Percentiles rank a stretch among this genome's conserved stretches.
Conservation (phyloP, 2,797 vertebrate species). For the Miichthys miiuy region DNA sequence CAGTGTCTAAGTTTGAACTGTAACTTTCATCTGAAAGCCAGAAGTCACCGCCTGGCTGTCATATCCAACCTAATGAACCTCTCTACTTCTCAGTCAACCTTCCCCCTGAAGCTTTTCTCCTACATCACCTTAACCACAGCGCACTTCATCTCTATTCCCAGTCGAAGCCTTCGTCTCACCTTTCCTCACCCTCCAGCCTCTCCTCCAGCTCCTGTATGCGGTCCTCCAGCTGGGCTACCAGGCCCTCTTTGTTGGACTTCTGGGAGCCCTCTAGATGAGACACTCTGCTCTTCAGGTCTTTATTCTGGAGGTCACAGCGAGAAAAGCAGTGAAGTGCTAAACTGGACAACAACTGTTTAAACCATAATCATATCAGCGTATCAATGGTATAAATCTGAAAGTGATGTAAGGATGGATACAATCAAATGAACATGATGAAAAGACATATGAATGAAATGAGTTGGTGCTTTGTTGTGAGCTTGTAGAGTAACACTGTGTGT, state of each 20-base stretch:
- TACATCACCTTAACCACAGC: slow-evolving; percentile 15
- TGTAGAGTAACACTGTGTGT: slow-evolving; percentile 40
- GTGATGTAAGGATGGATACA: slow-evolving; percentile 28
- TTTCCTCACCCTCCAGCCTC: slow-evolving; percentile 93
- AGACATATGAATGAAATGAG: slow-evolving; percentile 63
- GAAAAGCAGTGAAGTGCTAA: slow-evolving; percentile 5
- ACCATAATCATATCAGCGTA: background rate
- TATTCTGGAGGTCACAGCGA: slow-evolving; percentile 85
- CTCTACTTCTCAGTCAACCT: slow-evolving; percentile 5
- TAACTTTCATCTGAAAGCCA: slow-evolving; percentile 6
- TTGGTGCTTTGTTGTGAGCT: slow-evolving; percentile 40
- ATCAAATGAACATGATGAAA: slow-evolving; percentile 51
- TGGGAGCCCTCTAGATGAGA: slow-evolving; percentile 93
- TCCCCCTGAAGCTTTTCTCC: background rate
- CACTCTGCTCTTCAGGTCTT: slow-evolving; percentile 94
- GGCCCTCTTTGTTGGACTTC: slow-evolving; percentile 93
- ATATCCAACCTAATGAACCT: slow-evolving; percentile 15
- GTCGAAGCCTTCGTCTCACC: slow-evolving; percentile 79
- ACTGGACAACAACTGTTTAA: background rate
- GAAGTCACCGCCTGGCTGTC: background rate
- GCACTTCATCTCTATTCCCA: slow-evolving; percentile 23
- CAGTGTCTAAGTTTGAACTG: slow-evolving; percentile 6
- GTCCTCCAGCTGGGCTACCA: slow-evolving; percentile 92
- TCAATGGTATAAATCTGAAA: background rate
- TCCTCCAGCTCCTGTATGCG: slow-evolving; percentile 94